Base-by-base conservation (phyloP, 2,888 invertebrate species). In the Andrena bicolor region DNA sequence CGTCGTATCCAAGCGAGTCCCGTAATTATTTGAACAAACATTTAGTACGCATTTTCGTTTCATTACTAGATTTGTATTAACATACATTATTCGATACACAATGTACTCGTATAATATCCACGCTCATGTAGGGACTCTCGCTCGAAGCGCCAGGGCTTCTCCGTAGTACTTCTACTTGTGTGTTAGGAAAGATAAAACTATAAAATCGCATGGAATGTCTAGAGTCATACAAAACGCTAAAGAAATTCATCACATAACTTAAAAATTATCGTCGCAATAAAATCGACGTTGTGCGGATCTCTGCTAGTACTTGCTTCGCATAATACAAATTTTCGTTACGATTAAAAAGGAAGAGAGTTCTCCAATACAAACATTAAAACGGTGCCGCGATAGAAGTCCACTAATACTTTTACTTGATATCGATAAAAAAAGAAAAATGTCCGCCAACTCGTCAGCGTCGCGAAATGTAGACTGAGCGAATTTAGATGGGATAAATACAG, bases 401-500 rank as follows among this genome's bases (percentile, higher is more conserved):
- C 60, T 64, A 70, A 77, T 69, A 66, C 70, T 76, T 73, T 16
- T 64, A 13, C 76, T 65, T 7, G 53, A 68, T 51, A 73, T 51
- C 61, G 28, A 53, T 77, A 10, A 51, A 74, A 68, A 74, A 3
- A 72, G n/a, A 61, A 53, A 53, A 60, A 5, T 41, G 5, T 66
- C 66, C 76, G 13, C 56, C 51, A 13, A 35, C 16, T 61, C 32
- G n/a, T 49, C 68, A 65, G 30, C 23, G 13, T 48, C 20, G 16
- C 8, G 53, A 76, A 71, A 64, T 65, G 51, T 32, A 58, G 41
- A 53, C 71, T 81, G 75, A 86, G 76, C 74, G 79, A 84, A 81
- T 86, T 87, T 84, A 60, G 60, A 78, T 74, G 70, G 51, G 84
- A 87, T 84, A 87, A 84, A 85, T 87, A 86, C 70, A 76, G 61